These are phyloP conservation scores for Coronaproctus castanopsis DNA, from an alignment of 2,888 invertebrate species.

Conservation along the genomic window DNA sequence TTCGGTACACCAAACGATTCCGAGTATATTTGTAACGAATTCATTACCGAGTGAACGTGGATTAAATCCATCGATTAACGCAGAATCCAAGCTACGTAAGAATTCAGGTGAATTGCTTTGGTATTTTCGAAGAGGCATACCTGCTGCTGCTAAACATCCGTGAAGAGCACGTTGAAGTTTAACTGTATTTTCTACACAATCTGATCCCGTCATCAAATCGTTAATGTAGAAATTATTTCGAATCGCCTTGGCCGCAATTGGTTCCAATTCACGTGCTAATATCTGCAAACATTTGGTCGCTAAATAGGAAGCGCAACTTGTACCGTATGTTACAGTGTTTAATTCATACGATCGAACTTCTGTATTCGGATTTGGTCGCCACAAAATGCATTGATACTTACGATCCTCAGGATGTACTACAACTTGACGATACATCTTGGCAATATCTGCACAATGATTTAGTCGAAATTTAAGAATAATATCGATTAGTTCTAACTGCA, in stretches of 20 bases:
- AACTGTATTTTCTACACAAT: not conserved
- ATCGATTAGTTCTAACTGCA: constrained; percentile 13
- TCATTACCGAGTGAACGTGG: not conserved
- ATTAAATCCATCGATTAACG: not conserved
- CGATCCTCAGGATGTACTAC: constrained; percentile 19
- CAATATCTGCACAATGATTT: constrained; percentile 22
- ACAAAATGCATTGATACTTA: constrained; percentile 24
- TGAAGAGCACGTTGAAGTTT: not conserved
- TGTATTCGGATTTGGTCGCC: constrained; percentile 19
- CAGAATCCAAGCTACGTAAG: not conserved
- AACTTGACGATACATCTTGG: constrained; percentile 25
- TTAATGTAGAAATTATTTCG: constrained; percentile 1
- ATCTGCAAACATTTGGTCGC: constrained; percentile 20
- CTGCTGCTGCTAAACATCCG: not conserved
- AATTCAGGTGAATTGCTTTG: not conserved
- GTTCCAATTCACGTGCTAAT: constrained; percentile 15
- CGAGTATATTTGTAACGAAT: constrained; percentile 2
- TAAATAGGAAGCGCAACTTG: constrained; percentile 21
- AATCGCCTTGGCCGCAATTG: not conserved
- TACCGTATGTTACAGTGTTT: constrained; percentile 25
- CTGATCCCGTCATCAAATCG: not conserved
- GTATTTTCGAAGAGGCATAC: constrained; percentile 5
- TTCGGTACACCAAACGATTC: not conserved
- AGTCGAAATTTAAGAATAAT: constrained; percentile 11
- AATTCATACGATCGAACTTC: constrained; percentile 13